A percentile compares a stretch with the other conserved stretches of the same genome.
phyloP scores from a whole-genome alignment of 2,888 invertebrate genomes.

The Oithona nana region DNA sequence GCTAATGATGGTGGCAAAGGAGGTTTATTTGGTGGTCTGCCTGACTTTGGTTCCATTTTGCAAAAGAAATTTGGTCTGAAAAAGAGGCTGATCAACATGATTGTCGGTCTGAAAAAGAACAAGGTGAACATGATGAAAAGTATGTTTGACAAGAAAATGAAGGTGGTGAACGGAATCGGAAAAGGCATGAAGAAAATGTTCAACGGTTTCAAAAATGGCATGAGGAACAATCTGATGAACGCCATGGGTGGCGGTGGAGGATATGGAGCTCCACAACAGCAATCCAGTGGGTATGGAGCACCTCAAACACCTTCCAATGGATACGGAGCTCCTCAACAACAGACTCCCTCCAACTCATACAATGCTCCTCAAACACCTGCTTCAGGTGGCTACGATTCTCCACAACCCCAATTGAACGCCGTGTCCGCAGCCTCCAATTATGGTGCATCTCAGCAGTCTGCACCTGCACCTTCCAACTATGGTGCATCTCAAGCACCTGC shows the following conservation, averaged over 20 bases:
- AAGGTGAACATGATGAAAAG: not conserved
- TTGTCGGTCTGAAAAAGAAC: not conserved
- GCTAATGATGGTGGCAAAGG: not conserved
- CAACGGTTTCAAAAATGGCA: not conserved
- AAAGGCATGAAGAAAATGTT: not conserved
- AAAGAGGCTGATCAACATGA: not conserved
- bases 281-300: not conserved
- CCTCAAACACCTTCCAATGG: not conserved
- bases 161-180: not conserved
- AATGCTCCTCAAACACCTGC: no score
- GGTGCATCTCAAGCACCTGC: not conserved
- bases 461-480: not conserved
- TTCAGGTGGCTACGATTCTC: not conserved
- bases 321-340: not conserved
- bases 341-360: not conserved
- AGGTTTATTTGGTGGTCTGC: not conserved
- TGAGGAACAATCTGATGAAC: not conserved
- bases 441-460: not conserved
- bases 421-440: not conserved
- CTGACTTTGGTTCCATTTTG: not conserved
- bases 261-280: not conserved
- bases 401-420: not conserved
- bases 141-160: not conserved
- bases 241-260: not conserved
- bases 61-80: not conserved